Conservation (phyloP, 2,797 vertebrate species). For the Danio jaintianensis region DNA sequence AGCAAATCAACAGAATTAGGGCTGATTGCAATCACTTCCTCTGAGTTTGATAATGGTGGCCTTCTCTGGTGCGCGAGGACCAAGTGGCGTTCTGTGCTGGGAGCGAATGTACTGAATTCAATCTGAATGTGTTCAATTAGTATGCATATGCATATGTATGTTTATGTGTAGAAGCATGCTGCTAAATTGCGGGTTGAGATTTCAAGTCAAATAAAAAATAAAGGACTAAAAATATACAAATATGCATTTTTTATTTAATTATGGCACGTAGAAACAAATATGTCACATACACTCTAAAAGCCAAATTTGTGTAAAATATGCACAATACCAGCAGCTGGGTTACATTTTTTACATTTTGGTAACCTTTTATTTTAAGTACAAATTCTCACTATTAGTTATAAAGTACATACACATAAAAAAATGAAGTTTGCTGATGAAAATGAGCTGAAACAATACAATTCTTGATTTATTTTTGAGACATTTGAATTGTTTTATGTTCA, state of each 20-base stretch:
- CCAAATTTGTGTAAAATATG: too few relatives aligned
- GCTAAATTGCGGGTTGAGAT: background rate
- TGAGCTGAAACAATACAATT: too few relatives aligned
- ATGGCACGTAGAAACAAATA: background rate
- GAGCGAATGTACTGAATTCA: conserved; percentile 4
- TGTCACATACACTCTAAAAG: too few relatives aligned
- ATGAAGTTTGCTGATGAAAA: too few relatives aligned
- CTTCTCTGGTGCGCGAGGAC: conserved; percentile 44
- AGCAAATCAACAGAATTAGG: conserved; percentile 65
- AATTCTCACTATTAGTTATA: too few relatives aligned
- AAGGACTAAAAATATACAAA: background rate
- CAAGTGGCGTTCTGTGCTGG: conserved; percentile 46
- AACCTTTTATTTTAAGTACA: too few relatives aligned
- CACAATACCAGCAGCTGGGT: too few relatives aligned
- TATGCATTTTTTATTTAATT: background rate
- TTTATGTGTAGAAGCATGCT: background rate
- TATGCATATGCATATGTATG: background rate
- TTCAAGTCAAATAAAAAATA: background rate
- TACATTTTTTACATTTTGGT: too few relatives aligned
- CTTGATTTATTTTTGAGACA: too few relatives aligned
- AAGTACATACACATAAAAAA: too few relatives aligned
- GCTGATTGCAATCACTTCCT: conserved; percentile 69
- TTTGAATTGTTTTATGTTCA: too few relatives aligned
- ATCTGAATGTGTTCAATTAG: conserved; percentile 19
- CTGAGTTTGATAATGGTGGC: conserved; percentile 42